phyloP scores from a whole-genome alignment of 2,888 invertebrate species.

The Melitaea athalia region DNA sequence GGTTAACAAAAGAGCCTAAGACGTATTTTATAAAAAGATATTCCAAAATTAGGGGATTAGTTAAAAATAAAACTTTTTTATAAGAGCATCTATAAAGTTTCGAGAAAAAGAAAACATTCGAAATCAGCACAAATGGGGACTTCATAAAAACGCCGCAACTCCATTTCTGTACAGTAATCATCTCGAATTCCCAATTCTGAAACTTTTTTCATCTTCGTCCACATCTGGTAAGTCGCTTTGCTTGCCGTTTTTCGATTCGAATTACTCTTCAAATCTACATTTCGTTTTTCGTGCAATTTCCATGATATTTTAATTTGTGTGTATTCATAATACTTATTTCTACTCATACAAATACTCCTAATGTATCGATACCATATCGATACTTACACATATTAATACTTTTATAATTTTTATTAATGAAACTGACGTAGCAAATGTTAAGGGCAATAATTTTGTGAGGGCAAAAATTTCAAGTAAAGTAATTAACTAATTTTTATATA shows the following conservation, averaged over 20 bases:
- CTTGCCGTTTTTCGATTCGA: constrained; percentile 61
- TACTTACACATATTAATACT: too few relatives aligned
- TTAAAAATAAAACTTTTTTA: constrained; percentile 65
- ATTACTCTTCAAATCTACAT: constrained; percentile 36
- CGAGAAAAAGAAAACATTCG: constrained; percentile 70
- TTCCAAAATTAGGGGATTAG: constrained; percentile 52
- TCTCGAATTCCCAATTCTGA: constrained; percentile 72
- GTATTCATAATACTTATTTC: not conserved
- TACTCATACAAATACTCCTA: too few relatives aligned
- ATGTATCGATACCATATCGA: too few relatives aligned
- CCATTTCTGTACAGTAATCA: constrained; percentile 79
- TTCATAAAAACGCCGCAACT: constrained; percentile 77
- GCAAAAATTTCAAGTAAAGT: too few relatives aligned
- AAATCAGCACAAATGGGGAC: constrained; percentile 72
- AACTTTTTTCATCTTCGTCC: constrained; percentile 81
- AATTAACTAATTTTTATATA: too few relatives aligned
- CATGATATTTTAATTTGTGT: constrained; percentile 10
- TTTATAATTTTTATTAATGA: too few relatives aligned
- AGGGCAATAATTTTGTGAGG: too few relatives aligned
- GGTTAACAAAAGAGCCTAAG: constrained; percentile 52
- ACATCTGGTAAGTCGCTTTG: constrained; percentile 72
- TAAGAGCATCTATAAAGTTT: constrained; percentile 61
- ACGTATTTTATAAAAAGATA: constrained; percentile 43
- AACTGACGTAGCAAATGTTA: too few relatives aligned
- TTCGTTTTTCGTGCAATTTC: constrained; percentile 10